Evolutionary conservation across 2,888 invertebrate genomes (phyloP), one percentile per base, ranked within the genome.

Genomic region (Pedicia rivosa): DNA sequence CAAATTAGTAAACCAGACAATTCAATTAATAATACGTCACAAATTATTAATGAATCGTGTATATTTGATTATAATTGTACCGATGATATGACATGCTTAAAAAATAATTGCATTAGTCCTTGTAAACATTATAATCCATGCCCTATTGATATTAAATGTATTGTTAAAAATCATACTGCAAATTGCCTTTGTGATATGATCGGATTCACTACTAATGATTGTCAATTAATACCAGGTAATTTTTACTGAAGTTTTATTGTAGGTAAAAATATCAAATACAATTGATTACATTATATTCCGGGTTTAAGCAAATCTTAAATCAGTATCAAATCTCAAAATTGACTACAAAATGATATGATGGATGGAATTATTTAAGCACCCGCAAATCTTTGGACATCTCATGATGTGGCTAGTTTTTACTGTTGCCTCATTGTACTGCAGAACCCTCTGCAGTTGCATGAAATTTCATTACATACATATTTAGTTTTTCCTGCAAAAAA

Each of bases 221-320:
- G 72, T 66, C 66, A 63, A 59, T 56, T 62, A 53, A 62, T 63
- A 60, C 66, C 72, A 72, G 72, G 72, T 72, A 72, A 72, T 62
- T 35, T 25, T 10, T 19, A 17, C 22, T 16, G 13, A 32, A 12
- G n/a, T n/a, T n/a, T n/a, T n/a, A n/a, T n/a, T n/a, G n/a, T n/a
- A n/a, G n/a, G n/a, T n/a, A n/a, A n/a, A n/a, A n/a, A n/a, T n/a
- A n/a, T n/a, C n/a, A n/a, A n/a, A n/a, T n/a, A n/a, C n/a, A n/a
- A n/a, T n/a, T n/a, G n/a, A n/a, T n/a, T n/a, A n/a, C n/a, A n/a
- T n/a, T n/a, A n/a, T n/a, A n/a, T n/a, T n/a, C n/a, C n/a, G n/a
- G n/a, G n/a, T n/a, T n/a, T n/a, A n/a, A n/a, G n/a, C n/a, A n/a
- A n/a, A n/a, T n/a, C n/a, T n/a, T n/a, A n/a, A n/a, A n/a, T n/a